Percentiles rank a stretch among this genome's conserved stretches.
These are phyloP conservation scores for Anhinga rufa DNA, from an alignment of 2,113 vertebrate species.

Conservation along the genomic window DNA sequence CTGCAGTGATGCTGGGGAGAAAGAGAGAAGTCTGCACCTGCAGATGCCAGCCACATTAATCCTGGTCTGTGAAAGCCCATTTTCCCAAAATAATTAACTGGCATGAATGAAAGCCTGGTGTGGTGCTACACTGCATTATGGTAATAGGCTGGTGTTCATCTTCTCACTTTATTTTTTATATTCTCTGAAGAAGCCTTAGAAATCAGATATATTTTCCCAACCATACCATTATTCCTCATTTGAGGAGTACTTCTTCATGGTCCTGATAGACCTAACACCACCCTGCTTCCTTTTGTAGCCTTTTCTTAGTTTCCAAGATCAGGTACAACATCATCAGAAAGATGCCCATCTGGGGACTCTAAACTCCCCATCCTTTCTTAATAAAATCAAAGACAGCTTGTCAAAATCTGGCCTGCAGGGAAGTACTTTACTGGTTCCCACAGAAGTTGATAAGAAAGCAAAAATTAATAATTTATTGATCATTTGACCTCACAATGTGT, in stretches of 20 bases:
- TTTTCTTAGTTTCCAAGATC: not conserved
- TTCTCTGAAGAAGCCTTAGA: not conserved
- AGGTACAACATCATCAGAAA: not conserved
- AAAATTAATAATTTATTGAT: not conserved
- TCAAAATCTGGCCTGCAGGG: not conserved
- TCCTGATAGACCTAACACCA: not conserved
- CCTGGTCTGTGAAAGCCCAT: not conserved
- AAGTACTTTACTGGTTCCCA: not conserved
- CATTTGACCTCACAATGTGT: not conserved
- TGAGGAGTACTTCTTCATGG: not conserved
- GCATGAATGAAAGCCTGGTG: not conserved
- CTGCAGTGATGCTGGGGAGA: not conserved
- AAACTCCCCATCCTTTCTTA: not conserved
- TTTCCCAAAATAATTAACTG: not conserved
- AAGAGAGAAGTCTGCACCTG: not conserved
- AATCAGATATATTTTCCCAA: not conserved
- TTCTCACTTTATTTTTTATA: not conserved
- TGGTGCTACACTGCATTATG: not conserved
- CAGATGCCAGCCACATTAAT: not conserved
- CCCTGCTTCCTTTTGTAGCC: not conserved
- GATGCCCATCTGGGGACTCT: not conserved
- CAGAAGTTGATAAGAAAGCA: not conserved
- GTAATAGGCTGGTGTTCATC: not conserved
- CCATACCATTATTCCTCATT: not conserved
- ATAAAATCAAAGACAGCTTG: not conserved